Percentiles rank a stretch among this genome's conserved stretches.
These are phyloP conservation scores for Anas georgica DNA, from an alignment of 2,797 vertebrate species.

Conservation along the genomic window DNA sequence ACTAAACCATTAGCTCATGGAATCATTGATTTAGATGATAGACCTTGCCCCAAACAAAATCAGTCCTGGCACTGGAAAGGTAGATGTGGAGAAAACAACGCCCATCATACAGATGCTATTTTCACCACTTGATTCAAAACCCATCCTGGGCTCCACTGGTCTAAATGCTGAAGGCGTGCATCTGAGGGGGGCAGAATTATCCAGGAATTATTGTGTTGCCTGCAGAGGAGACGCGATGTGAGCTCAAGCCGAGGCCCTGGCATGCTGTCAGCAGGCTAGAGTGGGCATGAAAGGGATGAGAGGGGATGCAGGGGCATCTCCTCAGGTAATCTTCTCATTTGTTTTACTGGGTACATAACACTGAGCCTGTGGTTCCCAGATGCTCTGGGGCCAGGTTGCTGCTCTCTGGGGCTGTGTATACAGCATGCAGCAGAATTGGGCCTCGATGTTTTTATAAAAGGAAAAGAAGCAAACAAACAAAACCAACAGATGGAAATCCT, in stretches of 20 bases:
- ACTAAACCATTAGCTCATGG: not conserved
- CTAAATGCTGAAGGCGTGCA: rapidly evolving
- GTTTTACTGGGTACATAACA: rapidly evolving
- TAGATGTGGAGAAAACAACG: not conserved
- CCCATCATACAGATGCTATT: not conserved
- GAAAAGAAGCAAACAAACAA: slow-evolving; percentile 26
- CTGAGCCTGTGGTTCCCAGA: not conserved
- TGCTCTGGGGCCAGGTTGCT: rapidly evolving
- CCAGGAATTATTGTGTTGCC: not conserved
- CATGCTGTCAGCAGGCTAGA: not conserved
- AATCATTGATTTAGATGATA: not conserved
- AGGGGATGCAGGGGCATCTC: not conserved
- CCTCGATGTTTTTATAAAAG: not conserved
- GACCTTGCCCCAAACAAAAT: not conserved
- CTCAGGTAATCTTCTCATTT: not conserved
- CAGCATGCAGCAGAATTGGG: not conserved
- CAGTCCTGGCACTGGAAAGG: not conserved
- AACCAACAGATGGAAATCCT: slow-evolving; percentile 46
- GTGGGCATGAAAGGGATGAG: not conserved
- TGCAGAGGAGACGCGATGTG: rapidly evolving
- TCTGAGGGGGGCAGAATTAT: not conserved
- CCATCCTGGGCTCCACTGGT: not conserved
- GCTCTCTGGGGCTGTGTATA: not conserved
- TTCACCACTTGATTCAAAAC: not conserved
- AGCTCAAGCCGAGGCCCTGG: rapidly evolving